Evolutionary conservation across 1,140 invertebrate species (phyloP).

Genomic region (Charaxes varanes): DNA sequence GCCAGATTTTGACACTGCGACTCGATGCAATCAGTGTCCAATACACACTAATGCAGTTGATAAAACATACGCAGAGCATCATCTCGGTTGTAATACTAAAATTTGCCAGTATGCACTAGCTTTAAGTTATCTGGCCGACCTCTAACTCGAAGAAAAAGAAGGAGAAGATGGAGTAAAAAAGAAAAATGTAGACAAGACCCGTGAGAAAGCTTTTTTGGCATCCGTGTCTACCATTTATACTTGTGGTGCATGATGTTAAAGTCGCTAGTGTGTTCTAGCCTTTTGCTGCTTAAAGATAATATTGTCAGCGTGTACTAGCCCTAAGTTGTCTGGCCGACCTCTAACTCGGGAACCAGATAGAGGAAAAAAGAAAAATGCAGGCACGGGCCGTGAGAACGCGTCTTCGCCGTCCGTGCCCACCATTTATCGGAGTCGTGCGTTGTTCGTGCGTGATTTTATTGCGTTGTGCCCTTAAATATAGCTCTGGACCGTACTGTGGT

Average conservation of each 20-base stretch:
- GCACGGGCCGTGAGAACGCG: conserved; percentile 71
- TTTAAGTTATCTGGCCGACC: conserved; percentile 50
- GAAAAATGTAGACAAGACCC: conserved; percentile 62
- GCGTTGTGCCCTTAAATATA: conserved; percentile 67
- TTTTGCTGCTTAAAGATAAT: too few species aligned
- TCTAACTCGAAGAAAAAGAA: conserved; percentile 70
- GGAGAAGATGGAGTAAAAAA: conserved; percentile 66
- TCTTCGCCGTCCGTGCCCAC: conserved; percentile 52
- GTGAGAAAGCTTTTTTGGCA: conserved; percentile 67
- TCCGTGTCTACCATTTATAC: conserved; percentile 65
- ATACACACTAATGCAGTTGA: too few species aligned
- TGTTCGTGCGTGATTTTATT: conserved; percentile 68
- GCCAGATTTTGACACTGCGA: too few species aligned
- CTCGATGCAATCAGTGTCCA: too few species aligned
- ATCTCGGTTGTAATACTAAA: too few species aligned
- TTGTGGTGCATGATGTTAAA: conserved; percentile 69
- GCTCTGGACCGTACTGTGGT: conserved; percentile 24
- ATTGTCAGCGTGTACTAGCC: too few species aligned
- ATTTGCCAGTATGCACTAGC: too few species aligned
- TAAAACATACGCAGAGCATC: too few species aligned
- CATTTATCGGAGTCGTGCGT: conserved; percentile 72
- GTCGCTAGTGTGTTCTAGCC: too few species aligned
- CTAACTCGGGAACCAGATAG: conserved; percentile 66
- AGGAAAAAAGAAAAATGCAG: conserved; percentile 61
- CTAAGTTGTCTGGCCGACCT: conserved; percentile 53